Evolutionary conservation across 2,888 invertebrate species (phyloP), one percentile per base, ranked within the genome.

Genomic region (Temnothorax rugatulus): DNA sequence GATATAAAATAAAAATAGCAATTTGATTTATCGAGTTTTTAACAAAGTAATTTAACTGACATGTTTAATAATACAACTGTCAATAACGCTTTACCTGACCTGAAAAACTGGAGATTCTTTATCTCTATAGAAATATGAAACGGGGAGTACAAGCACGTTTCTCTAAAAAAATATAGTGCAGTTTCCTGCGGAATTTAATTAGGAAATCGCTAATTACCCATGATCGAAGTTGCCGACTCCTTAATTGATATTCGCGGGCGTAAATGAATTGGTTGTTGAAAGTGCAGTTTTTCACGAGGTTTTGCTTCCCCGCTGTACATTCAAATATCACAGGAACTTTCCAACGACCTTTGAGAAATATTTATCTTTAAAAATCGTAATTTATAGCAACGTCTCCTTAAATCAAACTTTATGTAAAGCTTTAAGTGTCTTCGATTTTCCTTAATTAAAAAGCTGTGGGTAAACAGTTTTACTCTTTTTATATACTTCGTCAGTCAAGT

Each of bases 151-250:
- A 11, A 41, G 25, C 18, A 50, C 11, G 11, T 50, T 34, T 3
- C 18, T 57, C 11, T 41, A 18, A 52, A 52, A 52, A n/a, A 52
- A 68, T 68, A 66, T 66, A 52, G 8, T 29, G 18, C 15, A 38
- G 21, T 71, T 57, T 25, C n/a, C 29, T 75, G 15, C n/a, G 41
- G 61, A 61, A 75, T 75, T 75, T 75, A 47, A 57, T 82, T 73
- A 71, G 63, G n/a, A 21, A 73, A 71, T 71, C 15, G 18, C 41
- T 82, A 82, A 54, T 82, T 73, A 73, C 52, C 15, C 52, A n/a
- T 29, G 54, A 73, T 82, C 54, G 73, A 82, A 68, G 54, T 44
- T 73, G 29, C 25, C 11, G 52, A 41, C 11, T 63, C 15, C 25
- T 47, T 21, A 18, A 59, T 57, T 21, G 21, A 59, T 57, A 44